Conservation (phyloP, 53 echinoderm and acorn worm species). For the Henricia sp. region DNA sequence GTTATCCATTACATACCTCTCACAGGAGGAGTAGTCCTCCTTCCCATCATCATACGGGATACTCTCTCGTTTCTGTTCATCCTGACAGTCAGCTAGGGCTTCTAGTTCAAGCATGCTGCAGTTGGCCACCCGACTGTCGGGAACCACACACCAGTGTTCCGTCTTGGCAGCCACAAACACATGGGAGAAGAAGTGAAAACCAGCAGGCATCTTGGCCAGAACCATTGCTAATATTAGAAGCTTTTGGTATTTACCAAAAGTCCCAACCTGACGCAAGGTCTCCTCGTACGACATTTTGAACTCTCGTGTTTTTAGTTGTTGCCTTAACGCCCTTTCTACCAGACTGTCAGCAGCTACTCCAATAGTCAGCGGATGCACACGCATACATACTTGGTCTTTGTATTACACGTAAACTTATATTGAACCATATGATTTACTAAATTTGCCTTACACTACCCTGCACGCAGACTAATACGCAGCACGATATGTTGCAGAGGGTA, state of each 20-base stretch:
- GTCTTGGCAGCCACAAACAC: conserved; percentile 44
- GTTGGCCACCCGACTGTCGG: conserved; percentile 4
- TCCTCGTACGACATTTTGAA: conserved; percentile 68
- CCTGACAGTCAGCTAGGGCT: conserved; percentile 47
- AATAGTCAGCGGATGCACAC: no score
- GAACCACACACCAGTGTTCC: conserved; percentile 60
- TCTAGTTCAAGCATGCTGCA: conserved; percentile 16
- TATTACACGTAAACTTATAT: no score
- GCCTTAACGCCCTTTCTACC: no score
- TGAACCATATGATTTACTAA: no score
- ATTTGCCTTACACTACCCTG: no score
- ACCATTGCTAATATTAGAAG: neutral
- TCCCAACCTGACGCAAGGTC: conserved; percentile 51
- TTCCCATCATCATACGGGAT: conserved; percentile 42
- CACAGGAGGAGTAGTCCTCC: neutral
- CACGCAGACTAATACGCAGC: no score
- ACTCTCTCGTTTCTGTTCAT: conserved; percentile 12
- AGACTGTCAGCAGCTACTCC: no score
- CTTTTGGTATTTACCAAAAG: conserved; percentile 50
- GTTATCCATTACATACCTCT: neutral
- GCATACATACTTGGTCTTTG: no score
- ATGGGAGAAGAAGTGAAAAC: conserved; percentile 30
- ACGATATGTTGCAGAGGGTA: no score
- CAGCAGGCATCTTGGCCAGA: neutral
- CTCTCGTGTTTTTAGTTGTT: no score